A percentile compares a stretch with the other conserved stretches of the same genome.
Evolutionary conservation across 2,113 vertebrate species (phyloP).

Genomic region (Laterallus jamaicensis): DNA sequence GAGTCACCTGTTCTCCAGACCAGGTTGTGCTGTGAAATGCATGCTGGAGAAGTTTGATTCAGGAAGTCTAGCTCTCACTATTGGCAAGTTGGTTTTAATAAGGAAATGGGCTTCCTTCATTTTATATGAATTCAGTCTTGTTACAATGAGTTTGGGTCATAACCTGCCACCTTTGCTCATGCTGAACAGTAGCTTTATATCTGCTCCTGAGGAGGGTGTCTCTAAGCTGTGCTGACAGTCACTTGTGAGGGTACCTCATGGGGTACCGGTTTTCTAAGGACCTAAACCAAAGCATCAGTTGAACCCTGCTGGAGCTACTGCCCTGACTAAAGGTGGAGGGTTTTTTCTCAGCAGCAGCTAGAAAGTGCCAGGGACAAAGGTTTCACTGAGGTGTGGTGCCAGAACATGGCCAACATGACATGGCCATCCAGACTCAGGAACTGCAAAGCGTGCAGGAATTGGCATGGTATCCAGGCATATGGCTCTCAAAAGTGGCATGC

Average conservation of each 20-base stretch:
- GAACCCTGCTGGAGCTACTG: background rate
- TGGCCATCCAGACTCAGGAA: background rate
- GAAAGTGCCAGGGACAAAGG: background rate
- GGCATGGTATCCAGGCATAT: background rate
- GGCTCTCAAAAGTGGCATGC: background rate
- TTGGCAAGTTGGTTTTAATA: background rate
- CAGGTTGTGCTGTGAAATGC: background rate
- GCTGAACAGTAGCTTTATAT: background rate
- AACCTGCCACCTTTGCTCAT: background rate
- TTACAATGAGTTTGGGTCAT: background rate
- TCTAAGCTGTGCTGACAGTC: background rate
- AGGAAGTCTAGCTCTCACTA: background rate
- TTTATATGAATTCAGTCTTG: background rate
- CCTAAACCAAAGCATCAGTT: background rate
- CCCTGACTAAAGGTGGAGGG: background rate
- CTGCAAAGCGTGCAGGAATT: background rate
- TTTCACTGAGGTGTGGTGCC: background rate
- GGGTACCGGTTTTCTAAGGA: background rate
- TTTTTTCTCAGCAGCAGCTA: background rate
- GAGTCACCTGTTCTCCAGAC: background rate
- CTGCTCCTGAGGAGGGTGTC: background rate
- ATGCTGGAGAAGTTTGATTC: background rate
- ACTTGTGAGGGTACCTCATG: background rate
- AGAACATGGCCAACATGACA: background rate
- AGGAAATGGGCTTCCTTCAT: background rate